Percentiles rank a stretch among this genome's conserved stretches.
phyloP scores from a whole-genome alignment of 2,113 vertebrate species.

The Mugil cephalus region DNA sequence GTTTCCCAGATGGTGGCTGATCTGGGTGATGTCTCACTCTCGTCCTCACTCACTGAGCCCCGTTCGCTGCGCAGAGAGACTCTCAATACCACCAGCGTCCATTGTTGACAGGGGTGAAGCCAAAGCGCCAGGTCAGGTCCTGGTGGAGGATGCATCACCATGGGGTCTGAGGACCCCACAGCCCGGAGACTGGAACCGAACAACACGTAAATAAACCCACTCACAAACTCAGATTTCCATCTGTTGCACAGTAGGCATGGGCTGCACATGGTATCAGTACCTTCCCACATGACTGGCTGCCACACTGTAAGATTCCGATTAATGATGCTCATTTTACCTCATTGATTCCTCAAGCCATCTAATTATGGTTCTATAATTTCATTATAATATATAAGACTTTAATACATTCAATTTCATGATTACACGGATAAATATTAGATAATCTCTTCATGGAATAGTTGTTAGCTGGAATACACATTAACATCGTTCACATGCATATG shows the following conservation, averaged over 20 bases:
- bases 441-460: constrained; percentile 34
- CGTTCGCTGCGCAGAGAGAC: constrained; percentile 52
- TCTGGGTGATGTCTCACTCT: constrained; percentile 60
- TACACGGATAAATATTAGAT: constrained; percentile 61
- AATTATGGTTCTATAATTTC: constrained; percentile 34
- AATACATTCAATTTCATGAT: constrained; percentile 64
- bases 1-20: constrained; percentile 68
- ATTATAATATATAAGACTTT: constrained; percentile 55
- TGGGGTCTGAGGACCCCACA: constrained; percentile 15
- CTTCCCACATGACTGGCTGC: constrained; percentile 19
- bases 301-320: constrained; percentile 35
- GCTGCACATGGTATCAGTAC: background rate
- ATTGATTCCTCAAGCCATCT: constrained; percentile 37
- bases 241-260: constrained; percentile 1
- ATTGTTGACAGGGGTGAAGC: constrained; percentile 42
- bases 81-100: constrained; percentile 39
- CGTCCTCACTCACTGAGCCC: constrained; percentile 62
- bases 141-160: constrained; percentile 30
- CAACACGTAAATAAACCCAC: background rate
- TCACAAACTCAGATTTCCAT: constrained; percentile 20
- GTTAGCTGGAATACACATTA: constrained; percentile 47
- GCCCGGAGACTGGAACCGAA: constrained; percentile 10
- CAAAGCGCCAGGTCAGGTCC: constrained; percentile 45
- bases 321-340: constrained; percentile 35
- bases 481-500: constrained; percentile 46